Evolutionary conservation across 2,888 invertebrate genomes (phyloP).

Genomic region (Oithona nana): DNA sequence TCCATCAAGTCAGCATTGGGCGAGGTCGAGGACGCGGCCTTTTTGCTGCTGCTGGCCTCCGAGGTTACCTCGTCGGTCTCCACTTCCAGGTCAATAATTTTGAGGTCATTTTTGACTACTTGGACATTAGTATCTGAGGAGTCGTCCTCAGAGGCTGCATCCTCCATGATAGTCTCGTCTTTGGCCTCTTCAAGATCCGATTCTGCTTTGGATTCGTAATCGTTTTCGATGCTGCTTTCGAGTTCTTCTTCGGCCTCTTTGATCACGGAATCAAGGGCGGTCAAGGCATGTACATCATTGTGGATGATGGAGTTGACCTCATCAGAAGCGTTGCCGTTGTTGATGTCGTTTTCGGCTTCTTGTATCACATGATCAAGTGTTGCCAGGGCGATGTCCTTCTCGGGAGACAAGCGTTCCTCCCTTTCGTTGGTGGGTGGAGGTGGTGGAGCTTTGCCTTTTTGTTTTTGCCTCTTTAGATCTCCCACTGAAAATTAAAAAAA

Average conservation of each 20-base stretch:
- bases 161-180: neutral
- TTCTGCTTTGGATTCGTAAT: constrained; percentile 13
- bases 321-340: neutral
- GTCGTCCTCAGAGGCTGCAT: neutral
- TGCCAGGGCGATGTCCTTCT: constrained; percentile 14
- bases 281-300: neutral
- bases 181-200: constrained; percentile 13
- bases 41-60: too few relatives aligned
- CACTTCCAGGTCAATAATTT: constrained; percentile 8
- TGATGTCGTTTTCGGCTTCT: constrained; percentile 14
- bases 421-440: neutral
- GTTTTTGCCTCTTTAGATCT: neutral
- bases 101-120: neutral
- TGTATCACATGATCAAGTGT: constrained; percentile 14
- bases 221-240: neutral
- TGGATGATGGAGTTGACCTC: neutral
- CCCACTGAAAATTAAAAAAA: neutral
- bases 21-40: constrained; percentile 24
- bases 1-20: constrained; percentile 23
- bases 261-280: constrained; percentile 9
- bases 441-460: constrained; percentile 3
- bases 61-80: neutral
- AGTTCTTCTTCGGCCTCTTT: constrained; percentile 14
- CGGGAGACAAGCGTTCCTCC: constrained; percentile 9
- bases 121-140: neutral